Conservation (phyloP, 2,113 vertebrate species). For the Tauraco erythrolophus region DNA sequence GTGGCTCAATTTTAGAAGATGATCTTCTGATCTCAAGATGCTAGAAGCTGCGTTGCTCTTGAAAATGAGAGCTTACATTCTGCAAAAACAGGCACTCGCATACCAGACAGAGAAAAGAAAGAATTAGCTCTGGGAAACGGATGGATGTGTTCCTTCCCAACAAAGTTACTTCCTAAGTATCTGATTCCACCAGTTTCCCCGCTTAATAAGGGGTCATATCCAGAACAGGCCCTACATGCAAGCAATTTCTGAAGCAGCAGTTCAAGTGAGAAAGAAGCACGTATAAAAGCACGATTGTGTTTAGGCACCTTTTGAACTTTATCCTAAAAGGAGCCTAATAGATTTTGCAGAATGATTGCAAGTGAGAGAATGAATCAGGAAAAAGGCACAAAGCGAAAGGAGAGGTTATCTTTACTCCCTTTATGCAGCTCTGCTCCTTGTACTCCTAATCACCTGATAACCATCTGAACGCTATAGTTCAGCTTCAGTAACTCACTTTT, state of each 20-base stretch:
- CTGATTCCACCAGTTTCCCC: neutral
- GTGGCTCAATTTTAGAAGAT: neutral
- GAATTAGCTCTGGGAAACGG: neutral
- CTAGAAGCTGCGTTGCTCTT: neutral
- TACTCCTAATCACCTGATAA: constrained; percentile 55
- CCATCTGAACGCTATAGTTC: constrained; percentile 39
- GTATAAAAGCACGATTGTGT: neutral
- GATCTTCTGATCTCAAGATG: neutral
- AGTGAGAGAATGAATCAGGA: neutral
- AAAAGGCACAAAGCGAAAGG: neutral
- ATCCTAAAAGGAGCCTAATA: neutral
- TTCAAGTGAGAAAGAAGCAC: neutral
- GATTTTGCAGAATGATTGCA: neutral
- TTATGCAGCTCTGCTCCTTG: constrained; percentile 5
- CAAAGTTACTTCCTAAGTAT: neutral
- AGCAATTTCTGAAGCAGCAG: neutral
- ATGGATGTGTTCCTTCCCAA: neutral
- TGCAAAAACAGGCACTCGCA: neutral
- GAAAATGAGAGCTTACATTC: neutral
- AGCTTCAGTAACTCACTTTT: constrained; percentile 38
- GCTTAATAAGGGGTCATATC: neutral
- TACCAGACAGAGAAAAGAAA: neutral
- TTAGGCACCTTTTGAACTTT: neutral
- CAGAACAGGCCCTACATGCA: neutral
- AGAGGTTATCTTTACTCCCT: constrained; percentile 9